phyloP scores from a whole-genome alignment of 1,140 invertebrate genomes.

The Rhagoletis pomonella region DNA sequence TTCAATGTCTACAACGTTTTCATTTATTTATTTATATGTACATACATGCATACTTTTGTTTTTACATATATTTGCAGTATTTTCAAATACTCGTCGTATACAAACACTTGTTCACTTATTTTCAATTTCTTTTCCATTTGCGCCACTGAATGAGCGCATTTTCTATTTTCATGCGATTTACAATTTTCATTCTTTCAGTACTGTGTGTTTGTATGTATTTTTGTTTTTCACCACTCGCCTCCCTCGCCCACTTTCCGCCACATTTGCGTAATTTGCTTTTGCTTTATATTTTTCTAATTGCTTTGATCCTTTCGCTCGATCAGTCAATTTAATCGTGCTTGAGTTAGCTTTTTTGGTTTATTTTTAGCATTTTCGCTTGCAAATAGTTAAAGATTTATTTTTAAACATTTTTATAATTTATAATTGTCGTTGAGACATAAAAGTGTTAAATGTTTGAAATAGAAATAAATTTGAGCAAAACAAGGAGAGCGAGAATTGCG shows the following conservation, averaged over 20 bases:
- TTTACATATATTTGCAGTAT: too few relatives aligned
- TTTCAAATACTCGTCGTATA: too few relatives aligned
- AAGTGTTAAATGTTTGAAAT: neutral
- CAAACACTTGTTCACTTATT: neutral
- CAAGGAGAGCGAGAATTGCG: too few relatives aligned
- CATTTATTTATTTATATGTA: neutral
- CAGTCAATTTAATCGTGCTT: constrained; percentile 13
- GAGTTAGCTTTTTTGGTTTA: neutral
- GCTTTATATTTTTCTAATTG: neutral
- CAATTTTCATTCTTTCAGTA: neutral
- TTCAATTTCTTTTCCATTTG: neutral
- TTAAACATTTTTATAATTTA: constrained; percentile 40
- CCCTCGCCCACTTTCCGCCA: neutral
- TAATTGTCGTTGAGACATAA: neutral
- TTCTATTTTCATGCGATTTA: constrained; percentile 21
- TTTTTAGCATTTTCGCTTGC: neutral
- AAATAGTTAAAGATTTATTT: constrained; percentile 10
- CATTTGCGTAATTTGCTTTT: neutral
- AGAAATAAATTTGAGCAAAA: too few relatives aligned
- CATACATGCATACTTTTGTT: too few relatives aligned
- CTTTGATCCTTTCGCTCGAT: neutral
- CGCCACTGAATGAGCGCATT: neutral
- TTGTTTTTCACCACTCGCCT: neutral
- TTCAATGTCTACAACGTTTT: neutral
- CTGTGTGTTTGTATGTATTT: neutral